Evolutionary conservation across 1,140 invertebrate species (phyloP).

Genomic region (Solen grandis): DNA sequence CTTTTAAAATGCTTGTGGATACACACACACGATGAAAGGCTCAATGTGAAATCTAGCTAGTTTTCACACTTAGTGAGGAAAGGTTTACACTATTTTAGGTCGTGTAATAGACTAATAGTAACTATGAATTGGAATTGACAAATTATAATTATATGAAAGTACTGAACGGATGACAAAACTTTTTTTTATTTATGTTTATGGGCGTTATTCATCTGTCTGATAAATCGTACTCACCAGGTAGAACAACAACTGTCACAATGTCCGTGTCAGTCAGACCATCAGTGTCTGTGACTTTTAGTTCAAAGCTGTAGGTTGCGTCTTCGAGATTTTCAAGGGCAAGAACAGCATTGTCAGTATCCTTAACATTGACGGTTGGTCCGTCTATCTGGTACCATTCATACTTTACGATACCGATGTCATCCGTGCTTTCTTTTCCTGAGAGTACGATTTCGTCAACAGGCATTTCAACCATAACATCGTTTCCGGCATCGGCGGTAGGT

Average conservation of each 20-base stretch:
- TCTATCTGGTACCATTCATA: slow-evolving; percentile 35
- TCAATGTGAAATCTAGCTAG: no score
- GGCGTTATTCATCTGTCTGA: no score
- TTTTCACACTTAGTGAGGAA: no score
- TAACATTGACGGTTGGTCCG: slow-evolving; percentile 14
- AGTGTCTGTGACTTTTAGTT: slow-evolving; percentile 12
- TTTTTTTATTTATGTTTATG: no score
- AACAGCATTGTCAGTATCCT: background rate
- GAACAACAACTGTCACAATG: slow-evolving; percentile 1
- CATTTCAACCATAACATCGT: slow-evolving; percentile 5
- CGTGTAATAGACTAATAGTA: no score
- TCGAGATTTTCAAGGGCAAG: background rate
- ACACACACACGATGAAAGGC: no score
- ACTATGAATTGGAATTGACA: no score
- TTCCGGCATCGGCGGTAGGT: slow-evolving; percentile 28
- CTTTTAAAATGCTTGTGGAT: no score
- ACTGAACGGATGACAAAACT: no score
- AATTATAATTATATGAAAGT: no score
- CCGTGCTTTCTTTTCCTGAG: slow-evolving; percentile 19
- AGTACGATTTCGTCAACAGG: background rate
- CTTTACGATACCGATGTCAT: slow-evolving; percentile 29
- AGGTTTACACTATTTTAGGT: no score
- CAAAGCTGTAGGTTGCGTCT: slow-evolving; percentile 35
- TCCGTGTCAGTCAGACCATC: slow-evolving; percentile 22
- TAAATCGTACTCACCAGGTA: slow-evolving; percentile 19